phyloP scores from a whole-genome alignment of 2,888 invertebrate genomes.

The Gastracanthus pulcherrimus region DNA sequence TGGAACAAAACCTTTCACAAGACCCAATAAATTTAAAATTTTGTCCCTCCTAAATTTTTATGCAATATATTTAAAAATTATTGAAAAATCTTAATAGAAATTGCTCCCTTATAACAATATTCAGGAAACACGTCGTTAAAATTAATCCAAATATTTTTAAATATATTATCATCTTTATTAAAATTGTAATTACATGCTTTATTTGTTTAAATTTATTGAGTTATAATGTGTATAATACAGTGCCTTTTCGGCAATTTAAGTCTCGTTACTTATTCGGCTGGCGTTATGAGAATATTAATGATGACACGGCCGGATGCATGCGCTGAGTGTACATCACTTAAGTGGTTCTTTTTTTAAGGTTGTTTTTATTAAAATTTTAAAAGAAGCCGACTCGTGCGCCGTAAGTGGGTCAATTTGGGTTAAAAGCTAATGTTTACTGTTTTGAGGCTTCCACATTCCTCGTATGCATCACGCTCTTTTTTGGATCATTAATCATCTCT shows the following conservation, averaged over 20 bases:
- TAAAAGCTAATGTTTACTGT: background rate
- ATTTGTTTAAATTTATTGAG: background rate
- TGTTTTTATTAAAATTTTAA: constrained; percentile 20
- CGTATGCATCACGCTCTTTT: background rate
- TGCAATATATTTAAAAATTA: no score
- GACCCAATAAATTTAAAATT: no score
- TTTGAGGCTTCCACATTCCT: background rate
- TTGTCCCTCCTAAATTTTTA: no score
- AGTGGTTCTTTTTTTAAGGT: background rate
- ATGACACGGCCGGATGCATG: background rate
- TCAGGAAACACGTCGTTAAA: no score
- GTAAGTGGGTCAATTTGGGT: background rate
- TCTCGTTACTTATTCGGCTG: background rate
- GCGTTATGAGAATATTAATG: background rate
- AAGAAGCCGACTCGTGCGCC: background rate
- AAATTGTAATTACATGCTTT: no score
- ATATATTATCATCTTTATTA: no score
- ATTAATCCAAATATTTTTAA: no score
- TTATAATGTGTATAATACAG: background rate
- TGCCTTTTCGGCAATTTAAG: background rate
- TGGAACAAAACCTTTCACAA: no score
- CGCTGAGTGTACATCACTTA: constrained; percentile 21
- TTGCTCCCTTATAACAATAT: no score
- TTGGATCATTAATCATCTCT: constrained; percentile 12
- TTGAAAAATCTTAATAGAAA: no score